Percentiles rank a stretch among this genome's conserved stretches.
These are phyloP conservation scores for Drosophila nr. fundita DNA, from an alignment of 2,888 invertebrate species.

Conservation along the genomic window DNA sequence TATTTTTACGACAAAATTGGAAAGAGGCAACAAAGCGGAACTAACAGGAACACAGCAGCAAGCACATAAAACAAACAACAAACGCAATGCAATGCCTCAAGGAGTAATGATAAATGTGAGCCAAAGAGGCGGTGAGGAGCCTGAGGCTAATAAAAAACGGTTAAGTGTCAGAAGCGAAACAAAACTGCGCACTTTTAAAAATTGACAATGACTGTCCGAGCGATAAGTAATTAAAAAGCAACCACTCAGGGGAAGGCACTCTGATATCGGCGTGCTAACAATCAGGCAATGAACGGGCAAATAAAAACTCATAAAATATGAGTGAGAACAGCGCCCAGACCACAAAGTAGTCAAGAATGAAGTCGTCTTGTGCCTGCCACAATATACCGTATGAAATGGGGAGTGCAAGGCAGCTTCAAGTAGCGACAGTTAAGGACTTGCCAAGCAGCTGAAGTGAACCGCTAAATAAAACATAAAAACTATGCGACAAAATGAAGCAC, in stretches of 20 bases:
- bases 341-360: constrained; percentile 36
- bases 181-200: constrained; percentile 59
- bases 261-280: constrained; percentile 53
- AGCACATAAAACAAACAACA: constrained; percentile 35
- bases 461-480: constrained; percentile 79
- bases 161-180: constrained; percentile 62
- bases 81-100: constrained; percentile 14
- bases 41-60: constrained; percentile 32
- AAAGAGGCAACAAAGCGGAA: constrained; percentile 52
- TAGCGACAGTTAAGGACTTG: constrained; percentile 30
- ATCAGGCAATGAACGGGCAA: constrained; percentile 53
- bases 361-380: constrained; percentile 32
- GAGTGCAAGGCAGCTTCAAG: constrained; percentile 26
- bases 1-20: constrained; percentile 64
- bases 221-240: constrained; percentile 72
- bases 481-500: constrained; percentile 72
- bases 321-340: constrained; percentile 26
- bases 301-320: constrained; percentile 64
- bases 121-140: neutral
- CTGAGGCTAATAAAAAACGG: constrained; percentile 63
- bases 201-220: constrained; percentile 61
- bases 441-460: constrained; percentile 21
- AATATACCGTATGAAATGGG: constrained; percentile 49
- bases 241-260: neutral
- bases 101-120: constrained; percentile 39